These are phyloP conservation scores for Psittacula echo DNA, from an alignment of 2,797 vertebrate genomes.

Conservation along the genomic window DNA sequence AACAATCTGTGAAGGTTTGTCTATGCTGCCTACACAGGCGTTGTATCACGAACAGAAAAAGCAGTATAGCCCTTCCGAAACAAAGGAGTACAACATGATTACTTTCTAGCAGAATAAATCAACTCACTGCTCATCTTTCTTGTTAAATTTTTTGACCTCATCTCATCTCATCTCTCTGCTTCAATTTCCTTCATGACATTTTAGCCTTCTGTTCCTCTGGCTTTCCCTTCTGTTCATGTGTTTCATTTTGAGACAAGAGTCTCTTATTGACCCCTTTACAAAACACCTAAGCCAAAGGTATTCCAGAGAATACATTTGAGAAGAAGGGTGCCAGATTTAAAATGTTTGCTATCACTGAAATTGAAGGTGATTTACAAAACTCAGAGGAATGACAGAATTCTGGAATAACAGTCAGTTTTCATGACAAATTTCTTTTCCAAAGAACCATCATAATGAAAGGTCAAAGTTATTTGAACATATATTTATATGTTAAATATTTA, in stretches of 20 bases:
- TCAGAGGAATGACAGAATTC: not conserved
- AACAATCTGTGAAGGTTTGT: not conserved
- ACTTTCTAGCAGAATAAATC: not conserved
- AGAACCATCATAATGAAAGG: not conserved
- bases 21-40: not conserved
- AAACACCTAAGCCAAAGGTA: not conserved
- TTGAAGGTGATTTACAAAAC: not conserved
- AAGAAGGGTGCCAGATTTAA: not conserved
- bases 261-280: not conserved
- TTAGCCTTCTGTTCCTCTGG: constrained; percentile 10
- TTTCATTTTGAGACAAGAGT: not conserved
- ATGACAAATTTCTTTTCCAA: not conserved
- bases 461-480: not conserved
- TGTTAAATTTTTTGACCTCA: not conserved
- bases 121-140: not conserved
- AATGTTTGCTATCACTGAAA: not conserved
- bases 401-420: not conserved
- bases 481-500: not conserved
- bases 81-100: not conserved
- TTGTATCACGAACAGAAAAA: not conserved
- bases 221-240: not conserved
- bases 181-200: not conserved
- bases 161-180: not conserved
- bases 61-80: not conserved
- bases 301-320: not conserved